Evolutionary conservation across 2,113 vertebrate species (phyloP).

Genomic region (Brienomyrus brachyistius): DNA sequence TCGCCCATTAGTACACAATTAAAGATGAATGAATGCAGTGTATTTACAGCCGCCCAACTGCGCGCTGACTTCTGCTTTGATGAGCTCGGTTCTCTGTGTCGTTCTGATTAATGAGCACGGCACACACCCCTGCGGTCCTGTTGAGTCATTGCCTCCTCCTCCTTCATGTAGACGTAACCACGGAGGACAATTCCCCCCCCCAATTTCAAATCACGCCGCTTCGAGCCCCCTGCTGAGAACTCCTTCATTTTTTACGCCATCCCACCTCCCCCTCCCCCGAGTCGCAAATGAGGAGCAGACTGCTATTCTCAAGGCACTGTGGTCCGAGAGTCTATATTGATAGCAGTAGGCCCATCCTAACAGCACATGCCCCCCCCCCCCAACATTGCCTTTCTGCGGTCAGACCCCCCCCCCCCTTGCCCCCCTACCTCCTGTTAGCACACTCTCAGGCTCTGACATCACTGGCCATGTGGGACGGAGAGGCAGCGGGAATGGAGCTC

Average conservation of each 20-base stretch:
- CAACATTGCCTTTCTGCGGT: too few species aligned
- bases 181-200: background rate
- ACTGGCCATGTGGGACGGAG: constrained; percentile 33
- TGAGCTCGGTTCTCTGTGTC: background rate
- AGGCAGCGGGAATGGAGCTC: constrained; percentile 20
- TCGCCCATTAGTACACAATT: background rate
- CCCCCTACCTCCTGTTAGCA: too few species aligned
- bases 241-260: constrained; percentile 18
- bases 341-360: too few species aligned
- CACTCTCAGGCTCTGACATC: constrained; percentile 33
- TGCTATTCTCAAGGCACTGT: too few species aligned
- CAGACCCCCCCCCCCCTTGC: too few species aligned
- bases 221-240: constrained; percentile 17
- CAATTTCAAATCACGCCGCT: constrained; percentile 18
- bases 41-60: background rate
- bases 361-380: too few species aligned
- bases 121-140: background rate
- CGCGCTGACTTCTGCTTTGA: background rate
- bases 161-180: background rate
- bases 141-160: background rate
- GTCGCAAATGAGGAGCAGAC: too few species aligned
- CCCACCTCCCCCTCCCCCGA: constrained; percentile 18
- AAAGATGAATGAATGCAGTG: background rate
- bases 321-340: too few species aligned
- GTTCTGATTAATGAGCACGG: background rate